Conservation (phyloP, 2,888 invertebrate genomes). For the Dione vanillae region DNA sequence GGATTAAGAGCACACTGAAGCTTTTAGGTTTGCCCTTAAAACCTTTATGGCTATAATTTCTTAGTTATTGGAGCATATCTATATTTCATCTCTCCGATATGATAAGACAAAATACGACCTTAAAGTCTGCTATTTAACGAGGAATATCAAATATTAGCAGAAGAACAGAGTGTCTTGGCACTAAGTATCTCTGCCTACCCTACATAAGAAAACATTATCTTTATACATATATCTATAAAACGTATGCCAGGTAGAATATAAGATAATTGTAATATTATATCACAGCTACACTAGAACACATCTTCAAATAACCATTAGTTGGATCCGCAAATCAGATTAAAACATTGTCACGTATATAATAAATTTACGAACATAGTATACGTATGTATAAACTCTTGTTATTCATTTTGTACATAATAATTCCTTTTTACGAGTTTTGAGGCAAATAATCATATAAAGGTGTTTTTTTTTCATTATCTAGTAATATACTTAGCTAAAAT, state of each 20-base stretch:
- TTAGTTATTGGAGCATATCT: no score
- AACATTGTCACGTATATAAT: neutral
- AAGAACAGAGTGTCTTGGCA: no score
- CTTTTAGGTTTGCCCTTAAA: no score
- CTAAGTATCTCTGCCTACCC: no score
- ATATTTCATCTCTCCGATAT: no score
- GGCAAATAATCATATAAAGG: slow-evolving; percentile 38
- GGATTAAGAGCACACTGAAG: no score
- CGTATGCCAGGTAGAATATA: neutral
- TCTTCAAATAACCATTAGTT: neutral
- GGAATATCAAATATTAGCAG: no score
- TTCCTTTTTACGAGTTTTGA: slow-evolving; percentile 13
- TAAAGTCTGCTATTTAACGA: no score
- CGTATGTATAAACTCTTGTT: neutral
- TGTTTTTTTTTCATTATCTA: slow-evolving; percentile 26
- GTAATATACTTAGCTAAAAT: neutral
- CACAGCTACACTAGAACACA: neutral
- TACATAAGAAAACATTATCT: no score
- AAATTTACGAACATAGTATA: neutral
- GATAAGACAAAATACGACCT: no score
- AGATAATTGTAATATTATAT: neutral
- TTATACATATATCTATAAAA: no score
- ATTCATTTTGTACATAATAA: slow-evolving; percentile 17
- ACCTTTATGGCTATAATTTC: no score
- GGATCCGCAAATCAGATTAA: neutral